These are phyloP conservation scores for Pycnonotus jocosus DNA, from an alignment of 2,113 vertebrate species.

Conservation along the genomic window DNA sequence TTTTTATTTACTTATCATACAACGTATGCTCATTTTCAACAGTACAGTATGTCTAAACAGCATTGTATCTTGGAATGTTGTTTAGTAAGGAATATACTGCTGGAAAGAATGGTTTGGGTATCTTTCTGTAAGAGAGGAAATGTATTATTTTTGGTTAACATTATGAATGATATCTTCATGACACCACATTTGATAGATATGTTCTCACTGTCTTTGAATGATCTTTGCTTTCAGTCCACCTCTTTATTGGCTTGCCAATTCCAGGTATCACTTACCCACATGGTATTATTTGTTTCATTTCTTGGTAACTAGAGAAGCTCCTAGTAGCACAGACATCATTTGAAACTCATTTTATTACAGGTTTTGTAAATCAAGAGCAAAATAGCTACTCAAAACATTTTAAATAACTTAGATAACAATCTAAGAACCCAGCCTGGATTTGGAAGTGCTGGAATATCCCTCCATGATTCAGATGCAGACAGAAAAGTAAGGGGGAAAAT, in stretches of 20 bases:
- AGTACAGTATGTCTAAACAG: neutral
- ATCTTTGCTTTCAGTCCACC: neutral
- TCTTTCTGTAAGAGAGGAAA: neutral
- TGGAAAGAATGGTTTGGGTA: neutral
- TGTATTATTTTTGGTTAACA: neutral
- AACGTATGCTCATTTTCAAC: neutral
- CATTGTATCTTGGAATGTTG: neutral
- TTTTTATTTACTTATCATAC: neutral
- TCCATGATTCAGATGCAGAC: neutral
- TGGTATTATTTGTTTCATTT: neutral
- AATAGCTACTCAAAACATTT: neutral
- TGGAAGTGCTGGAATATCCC: neutral
- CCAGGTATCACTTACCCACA: neutral
- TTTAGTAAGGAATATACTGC: neutral
- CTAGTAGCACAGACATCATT: neutral
- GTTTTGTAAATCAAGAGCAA: neutral
- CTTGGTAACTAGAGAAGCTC: neutral
- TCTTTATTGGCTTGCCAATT: neutral
- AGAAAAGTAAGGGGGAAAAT: constrained; percentile 5
- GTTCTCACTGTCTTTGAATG: neutral
- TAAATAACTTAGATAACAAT: neutral
- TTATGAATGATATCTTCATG: neutral
- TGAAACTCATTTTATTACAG: neutral
- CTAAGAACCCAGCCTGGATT: neutral
- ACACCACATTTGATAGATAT: neutral